Conservation (phyloP, 2,888 invertebrate species). For the Clivina fossor region DNA sequence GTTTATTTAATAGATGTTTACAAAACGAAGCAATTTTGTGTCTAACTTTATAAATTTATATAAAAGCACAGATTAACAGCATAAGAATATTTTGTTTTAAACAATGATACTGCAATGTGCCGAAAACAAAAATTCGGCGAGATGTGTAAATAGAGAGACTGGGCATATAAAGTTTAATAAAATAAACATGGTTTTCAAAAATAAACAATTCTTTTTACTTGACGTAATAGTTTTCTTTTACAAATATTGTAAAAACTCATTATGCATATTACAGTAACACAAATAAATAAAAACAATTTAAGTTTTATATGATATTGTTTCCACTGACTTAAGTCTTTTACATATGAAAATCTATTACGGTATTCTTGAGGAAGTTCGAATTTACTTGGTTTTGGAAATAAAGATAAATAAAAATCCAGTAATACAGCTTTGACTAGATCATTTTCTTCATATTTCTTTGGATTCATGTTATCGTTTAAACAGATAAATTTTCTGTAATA, state of each 20-base stretch:
- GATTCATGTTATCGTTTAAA: slow-evolving; percentile 76
- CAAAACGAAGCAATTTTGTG: too few relatives aligned
- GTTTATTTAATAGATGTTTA: too few relatives aligned
- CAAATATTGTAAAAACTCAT: slow-evolving; percentile 44
- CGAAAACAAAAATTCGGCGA: too few relatives aligned
- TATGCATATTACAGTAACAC: slow-evolving; percentile 40
- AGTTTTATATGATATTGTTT: slow-evolving; percentile 51
- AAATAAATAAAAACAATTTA: slow-evolving; percentile 44
- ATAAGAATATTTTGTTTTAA: too few relatives aligned
- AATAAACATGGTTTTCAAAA: slow-evolving; percentile 4
- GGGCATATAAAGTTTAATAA: too few relatives aligned
- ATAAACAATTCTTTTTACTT: slow-evolving; percentile 33
- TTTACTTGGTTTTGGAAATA: slow-evolving; percentile 69
- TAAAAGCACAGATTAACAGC: too few relatives aligned
- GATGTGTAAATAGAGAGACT: too few relatives aligned
- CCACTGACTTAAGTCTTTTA: slow-evolving; percentile 61
- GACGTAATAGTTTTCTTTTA: slow-evolving; percentile 43
- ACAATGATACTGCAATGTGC: too few relatives aligned
- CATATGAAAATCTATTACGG: slow-evolving; percentile 67
- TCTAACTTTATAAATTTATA: too few relatives aligned
- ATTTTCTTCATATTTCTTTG: slow-evolving; percentile 62
- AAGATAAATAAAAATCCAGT: slow-evolving; percentile 73
- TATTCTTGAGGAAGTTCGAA: slow-evolving; percentile 72
- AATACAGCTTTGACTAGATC: slow-evolving; percentile 68
- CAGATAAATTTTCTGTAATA: slow-evolving; percentile 75